Evolutionary conservation across 2,113 vertebrate genomes (phyloP).

Genomic region (Peromyscus polionotus): DNA sequence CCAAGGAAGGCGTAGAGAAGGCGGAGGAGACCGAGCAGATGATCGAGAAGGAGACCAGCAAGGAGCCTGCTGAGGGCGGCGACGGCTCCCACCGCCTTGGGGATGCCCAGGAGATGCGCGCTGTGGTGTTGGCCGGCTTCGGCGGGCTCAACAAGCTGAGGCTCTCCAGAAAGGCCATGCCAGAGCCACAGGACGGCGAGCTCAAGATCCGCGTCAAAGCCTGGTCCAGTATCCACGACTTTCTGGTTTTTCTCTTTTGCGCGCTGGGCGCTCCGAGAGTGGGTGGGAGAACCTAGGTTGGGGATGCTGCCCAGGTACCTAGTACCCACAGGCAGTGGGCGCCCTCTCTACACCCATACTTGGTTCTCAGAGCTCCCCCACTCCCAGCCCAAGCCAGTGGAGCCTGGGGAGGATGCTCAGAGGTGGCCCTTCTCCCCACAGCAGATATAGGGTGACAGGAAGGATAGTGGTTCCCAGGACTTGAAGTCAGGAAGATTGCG

Average conservation of each 20-base stretch:
- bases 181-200: slow-evolving; percentile 96
- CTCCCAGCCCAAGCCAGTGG: neutral
- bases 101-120: slow-evolving; percentile 96
- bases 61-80: slow-evolving; percentile 85
- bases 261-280: slow-evolving; percentile 17
- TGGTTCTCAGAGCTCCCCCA: neutral
- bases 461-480: neutral
- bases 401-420: neutral
- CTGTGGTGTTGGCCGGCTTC: slow-evolving; percentile 94
- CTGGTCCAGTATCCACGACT: slow-evolving; percentile 90
- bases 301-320: neutral
- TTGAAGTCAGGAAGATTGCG: neutral
- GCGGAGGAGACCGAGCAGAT: slow-evolving; percentile 96
- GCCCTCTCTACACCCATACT: neutral
- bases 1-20: slow-evolving; percentile 93
- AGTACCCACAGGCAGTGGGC: neutral
- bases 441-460: neutral
- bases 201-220: slow-evolving; percentile 98
- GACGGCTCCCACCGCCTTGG: slow-evolving; percentile 84
- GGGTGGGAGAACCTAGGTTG: neutral
- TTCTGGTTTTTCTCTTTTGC: slow-evolving; percentile 11
- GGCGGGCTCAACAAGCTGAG: slow-evolving; percentile 98
- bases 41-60: slow-evolving; percentile 90
- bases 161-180: slow-evolving; percentile 94
- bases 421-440: neutral